Conservation (phyloP, 2,888 invertebrate genomes). For the Lagria hirta region DNA sequence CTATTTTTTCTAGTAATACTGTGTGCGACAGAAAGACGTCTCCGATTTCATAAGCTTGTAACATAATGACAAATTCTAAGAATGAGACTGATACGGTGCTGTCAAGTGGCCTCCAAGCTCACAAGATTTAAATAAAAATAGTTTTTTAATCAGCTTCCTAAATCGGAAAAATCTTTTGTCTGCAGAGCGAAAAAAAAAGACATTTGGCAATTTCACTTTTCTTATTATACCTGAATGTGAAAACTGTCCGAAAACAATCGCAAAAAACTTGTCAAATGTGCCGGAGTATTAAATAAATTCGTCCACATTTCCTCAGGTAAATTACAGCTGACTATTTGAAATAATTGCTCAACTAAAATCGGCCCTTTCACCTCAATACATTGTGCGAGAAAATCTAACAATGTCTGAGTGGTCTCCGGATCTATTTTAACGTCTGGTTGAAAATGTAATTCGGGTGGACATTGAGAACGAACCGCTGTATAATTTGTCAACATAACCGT, state of each 20-base stretch:
- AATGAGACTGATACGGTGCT: too few species aligned
- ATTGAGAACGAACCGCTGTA: conserved; percentile 53
- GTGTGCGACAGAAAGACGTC: too few species aligned
- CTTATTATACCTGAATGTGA: conserved; percentile 68
- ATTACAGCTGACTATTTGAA: conserved; percentile 73
- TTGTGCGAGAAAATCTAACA: conserved; percentile 77
- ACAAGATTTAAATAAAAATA: too few species aligned
- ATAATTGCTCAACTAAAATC: conserved; percentile 83
- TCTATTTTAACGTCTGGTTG: conserved; percentile 78
- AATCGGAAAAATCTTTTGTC: too few species aligned
- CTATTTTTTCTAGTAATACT: too few species aligned
- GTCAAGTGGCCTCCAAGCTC: too few species aligned
- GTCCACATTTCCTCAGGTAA: conserved; percentile 62
- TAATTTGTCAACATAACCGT: conserved; percentile 74
- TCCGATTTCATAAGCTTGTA: too few species aligned
- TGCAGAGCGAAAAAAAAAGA: too few species aligned
- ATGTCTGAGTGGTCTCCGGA: conserved; percentile 77
- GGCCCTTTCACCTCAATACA: conserved; percentile 75
- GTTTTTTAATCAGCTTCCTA: too few species aligned
- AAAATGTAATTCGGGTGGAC: conserved; percentile 69
- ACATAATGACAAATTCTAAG: too few species aligned
- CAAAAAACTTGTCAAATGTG: conserved; percentile 86
- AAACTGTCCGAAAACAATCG: conserved; percentile 93
- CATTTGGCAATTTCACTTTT: not conserved
- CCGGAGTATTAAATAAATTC: conserved; percentile 86